phyloP scores from a whole-genome alignment of 2,113 vertebrate species.

The Columba livia region DNA sequence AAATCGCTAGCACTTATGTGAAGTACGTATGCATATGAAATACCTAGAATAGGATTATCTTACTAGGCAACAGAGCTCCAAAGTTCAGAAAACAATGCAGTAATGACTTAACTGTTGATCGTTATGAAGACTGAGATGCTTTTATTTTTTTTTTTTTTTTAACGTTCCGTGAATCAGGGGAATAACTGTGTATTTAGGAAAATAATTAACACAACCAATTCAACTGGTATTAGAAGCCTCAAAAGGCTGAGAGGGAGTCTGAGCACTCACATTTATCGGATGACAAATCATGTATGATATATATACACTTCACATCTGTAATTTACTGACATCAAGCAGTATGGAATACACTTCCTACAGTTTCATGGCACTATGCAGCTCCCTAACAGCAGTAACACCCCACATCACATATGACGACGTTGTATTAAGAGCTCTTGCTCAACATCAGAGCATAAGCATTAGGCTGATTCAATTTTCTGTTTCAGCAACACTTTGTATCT shows the following conservation, averaged over 20 bases:
- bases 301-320: background rate
- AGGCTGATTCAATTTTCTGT: background rate
- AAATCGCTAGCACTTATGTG: background rate
- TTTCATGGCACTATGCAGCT: background rate
- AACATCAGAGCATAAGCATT: background rate
- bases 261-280: background rate
- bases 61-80: background rate
- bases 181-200: background rate
- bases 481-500: background rate
- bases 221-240: background rate
- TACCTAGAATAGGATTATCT: background rate
- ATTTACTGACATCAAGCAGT: background rate
- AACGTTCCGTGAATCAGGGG: background rate
- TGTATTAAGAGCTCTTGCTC: background rate
- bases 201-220: background rate
- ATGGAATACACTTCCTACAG: background rate
- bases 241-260: background rate
- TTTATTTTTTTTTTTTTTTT: background rate
- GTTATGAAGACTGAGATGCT: background rate
- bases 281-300: background rate
- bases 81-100: background rate
- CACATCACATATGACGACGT: background rate
- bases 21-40: background rate
- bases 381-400: background rate
- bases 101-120: background rate